A percentile compares a stretch with the other conserved stretches of the same genome.
These are phyloP conservation scores for Ostrea edulis DNA, from an alignment of 1,140 invertebrate genomes.

Conservation along the genomic window DNA sequence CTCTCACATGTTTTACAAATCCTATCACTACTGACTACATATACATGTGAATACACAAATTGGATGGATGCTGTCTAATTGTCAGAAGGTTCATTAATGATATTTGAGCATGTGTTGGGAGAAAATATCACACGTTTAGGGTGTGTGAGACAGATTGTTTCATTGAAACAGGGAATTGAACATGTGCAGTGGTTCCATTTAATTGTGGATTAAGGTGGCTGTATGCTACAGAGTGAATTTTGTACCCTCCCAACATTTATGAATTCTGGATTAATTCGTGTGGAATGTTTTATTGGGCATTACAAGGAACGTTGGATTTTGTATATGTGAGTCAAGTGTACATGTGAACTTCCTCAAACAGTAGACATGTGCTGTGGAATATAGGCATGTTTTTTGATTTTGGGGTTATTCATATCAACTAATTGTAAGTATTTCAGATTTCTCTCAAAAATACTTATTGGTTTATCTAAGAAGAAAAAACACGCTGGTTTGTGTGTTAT, in stretches of 20 bases:
- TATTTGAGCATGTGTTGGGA: background rate
- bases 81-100: slow-evolving; percentile 23
- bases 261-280: background rate
- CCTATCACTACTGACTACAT: background rate
- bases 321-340: background rate
- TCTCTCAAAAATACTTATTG: background rate
- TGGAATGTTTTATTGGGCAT: slow-evolving; percentile 14
- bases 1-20: slow-evolving; percentile 27
- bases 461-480: background rate
- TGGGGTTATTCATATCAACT: background rate
- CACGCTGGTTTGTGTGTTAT: background rate
- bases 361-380: no score
- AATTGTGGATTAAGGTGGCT: slow-evolving; percentile 15
- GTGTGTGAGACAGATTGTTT: slow-evolving; percentile 27
- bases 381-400: background rate
- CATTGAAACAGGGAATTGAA: background rate
- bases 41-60: background rate
- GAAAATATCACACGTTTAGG: slow-evolving; percentile 8
- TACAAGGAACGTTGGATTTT: background rate
- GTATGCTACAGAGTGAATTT: background rate
- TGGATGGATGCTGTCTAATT: slow-evolving; percentile 24
- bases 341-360: background rate
- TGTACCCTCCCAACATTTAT: slow-evolving; percentile 13
- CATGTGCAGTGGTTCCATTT: background rate
- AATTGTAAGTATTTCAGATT: background rate